A percentile compares a stretch with the other conserved stretches of the same genome.
These are phyloP conservation scores for Agriopis marginaria DNA, from an alignment of 2,888 invertebrate species.

Conservation along the genomic window DNA sequence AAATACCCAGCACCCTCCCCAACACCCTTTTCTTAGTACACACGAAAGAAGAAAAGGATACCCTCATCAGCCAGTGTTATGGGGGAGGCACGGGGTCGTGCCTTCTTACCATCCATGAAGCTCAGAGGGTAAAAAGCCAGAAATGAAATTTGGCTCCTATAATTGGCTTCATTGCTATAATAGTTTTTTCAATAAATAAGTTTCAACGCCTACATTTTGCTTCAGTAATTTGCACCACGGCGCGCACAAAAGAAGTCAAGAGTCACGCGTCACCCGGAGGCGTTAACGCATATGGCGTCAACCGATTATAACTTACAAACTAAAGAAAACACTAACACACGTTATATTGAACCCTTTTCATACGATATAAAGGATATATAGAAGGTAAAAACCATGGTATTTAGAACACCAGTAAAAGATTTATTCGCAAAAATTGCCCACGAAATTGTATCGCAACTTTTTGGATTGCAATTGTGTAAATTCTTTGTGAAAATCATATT, in stretches of 20 bases:
- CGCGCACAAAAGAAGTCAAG: conserved; percentile 70
- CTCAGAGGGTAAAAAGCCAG: too few species aligned
- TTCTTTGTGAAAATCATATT: conserved; percentile 29
- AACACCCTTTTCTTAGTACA: too few species aligned
- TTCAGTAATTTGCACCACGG: conserved; percentile 10
- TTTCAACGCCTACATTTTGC: not conserved
- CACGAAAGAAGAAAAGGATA: too few species aligned
- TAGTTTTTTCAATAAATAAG: not conserved
- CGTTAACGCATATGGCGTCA: conserved; percentile 52
- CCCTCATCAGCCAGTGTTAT: too few species aligned
- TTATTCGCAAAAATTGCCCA: conserved; percentile 60
- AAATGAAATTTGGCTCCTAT: too few species aligned
- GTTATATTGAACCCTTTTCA: conserved; percentile 37
- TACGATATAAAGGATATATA: conserved; percentile 25
- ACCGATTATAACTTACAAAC: conserved; percentile 52
- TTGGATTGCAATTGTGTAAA: conserved; percentile 25
- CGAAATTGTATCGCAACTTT: conserved; percentile 43
- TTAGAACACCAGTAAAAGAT: conserved; percentile 53
- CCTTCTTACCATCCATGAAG: too few species aligned
- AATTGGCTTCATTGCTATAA: not conserved
- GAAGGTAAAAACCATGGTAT: conserved; percentile 30
- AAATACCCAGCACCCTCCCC: too few species aligned
- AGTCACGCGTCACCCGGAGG: conserved; percentile 72
- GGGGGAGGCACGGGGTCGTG: too few species aligned
- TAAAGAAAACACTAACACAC: conserved; percentile 19